These are phyloP conservation scores for Dynastes grantii DNA, from an alignment of 2,888 invertebrate genomes.

Conservation along the genomic window DNA sequence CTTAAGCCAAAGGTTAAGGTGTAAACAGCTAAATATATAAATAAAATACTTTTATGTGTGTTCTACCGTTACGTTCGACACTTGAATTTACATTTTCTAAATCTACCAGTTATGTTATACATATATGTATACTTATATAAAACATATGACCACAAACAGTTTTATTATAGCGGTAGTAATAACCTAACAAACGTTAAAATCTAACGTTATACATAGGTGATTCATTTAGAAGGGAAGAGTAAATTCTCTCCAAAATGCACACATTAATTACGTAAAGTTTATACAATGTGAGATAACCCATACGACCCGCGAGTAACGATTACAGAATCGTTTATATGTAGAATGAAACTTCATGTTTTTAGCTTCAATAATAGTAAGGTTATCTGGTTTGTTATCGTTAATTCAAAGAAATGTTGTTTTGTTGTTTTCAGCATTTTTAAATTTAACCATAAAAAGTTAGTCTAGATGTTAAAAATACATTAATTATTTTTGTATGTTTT, in stretches of 20 bases:
- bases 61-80: too few relatives aligned
- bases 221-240: conserved; percentile 12
- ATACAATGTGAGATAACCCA: conserved; percentile 25
- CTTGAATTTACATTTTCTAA: too few relatives aligned
- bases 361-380: background rate
- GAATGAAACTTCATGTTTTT: background rate
- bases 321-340: background rate
- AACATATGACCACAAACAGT: too few relatives aligned
- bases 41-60: too few relatives aligned
- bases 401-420: conserved; percentile 1
- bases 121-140: too few relatives aligned
- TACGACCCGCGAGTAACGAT: conserved; percentile 11
- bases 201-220: conserved; percentile 8
- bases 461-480: background rate
- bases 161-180: too few relatives aligned
- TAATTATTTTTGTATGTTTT: too few relatives aligned
- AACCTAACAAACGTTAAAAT: background rate
- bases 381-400: conserved; percentile 15
- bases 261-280: conserved; percentile 20
- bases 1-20: too few relatives aligned
- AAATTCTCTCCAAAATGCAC: conserved; percentile 16
- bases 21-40: too few relatives aligned
- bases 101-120: too few relatives aligned
- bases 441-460: background rate
- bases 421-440: conserved; percentile 4